Conservation (phyloP, 2,797 vertebrate genomes). For the Lates japonicus region DNA sequence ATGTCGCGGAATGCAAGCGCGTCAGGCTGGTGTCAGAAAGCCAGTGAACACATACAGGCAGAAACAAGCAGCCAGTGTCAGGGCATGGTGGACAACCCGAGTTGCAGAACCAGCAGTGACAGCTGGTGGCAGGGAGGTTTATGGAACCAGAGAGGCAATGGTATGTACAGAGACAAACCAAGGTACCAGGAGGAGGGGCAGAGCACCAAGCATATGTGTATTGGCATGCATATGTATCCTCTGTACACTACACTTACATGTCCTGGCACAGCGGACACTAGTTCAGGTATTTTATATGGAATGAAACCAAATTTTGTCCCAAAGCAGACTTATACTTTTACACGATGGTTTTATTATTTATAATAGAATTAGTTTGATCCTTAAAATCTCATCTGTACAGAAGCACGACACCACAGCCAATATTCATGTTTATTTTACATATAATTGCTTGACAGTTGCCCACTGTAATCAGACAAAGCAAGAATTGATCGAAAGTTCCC, state of each 20-base stretch:
- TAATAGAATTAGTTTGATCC: too few relatives aligned
- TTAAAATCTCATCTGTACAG: too few relatives aligned
- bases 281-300: background rate
- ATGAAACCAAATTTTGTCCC: background rate
- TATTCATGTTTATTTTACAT: too few relatives aligned
- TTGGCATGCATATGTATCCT: background rate
- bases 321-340: too few relatives aligned
- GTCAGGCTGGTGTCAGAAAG: too few relatives aligned
- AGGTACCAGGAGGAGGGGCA: background rate
- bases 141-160: background rate
- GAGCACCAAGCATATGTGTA: background rate
- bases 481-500: background rate
- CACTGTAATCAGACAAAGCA: background rate
- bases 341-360: too few relatives aligned
- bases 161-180: background rate
- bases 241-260: background rate
- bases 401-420: too few relatives aligned
- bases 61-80: background rate
- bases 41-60: background rate
- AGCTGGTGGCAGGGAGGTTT: background rate
- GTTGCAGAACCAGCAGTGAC: background rate
- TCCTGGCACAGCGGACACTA: too few relatives aligned
- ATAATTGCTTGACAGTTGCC: background rate
- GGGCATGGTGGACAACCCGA: background rate
- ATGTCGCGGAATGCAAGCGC: too few relatives aligned